Conservation (phyloP, 2,888 invertebrate genomes). For the Tiliacea citrago region DNA sequence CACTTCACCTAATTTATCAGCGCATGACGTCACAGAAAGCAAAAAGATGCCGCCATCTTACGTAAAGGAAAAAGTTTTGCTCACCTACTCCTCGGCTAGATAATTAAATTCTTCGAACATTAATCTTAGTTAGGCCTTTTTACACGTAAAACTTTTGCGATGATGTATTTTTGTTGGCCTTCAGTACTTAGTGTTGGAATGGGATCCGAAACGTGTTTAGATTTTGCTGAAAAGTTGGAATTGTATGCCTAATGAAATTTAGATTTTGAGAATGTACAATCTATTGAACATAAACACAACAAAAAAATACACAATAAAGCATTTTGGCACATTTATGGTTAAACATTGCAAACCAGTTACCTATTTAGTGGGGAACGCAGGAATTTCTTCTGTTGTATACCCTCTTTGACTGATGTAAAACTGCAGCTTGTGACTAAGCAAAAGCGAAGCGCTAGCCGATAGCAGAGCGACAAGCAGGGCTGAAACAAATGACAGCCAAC, state of each 20-base stretch:
- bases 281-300: too few species aligned
- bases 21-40: conserved; percentile 57
- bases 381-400: not conserved
- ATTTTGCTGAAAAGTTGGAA: conserved; percentile 41
- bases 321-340: not conserved
- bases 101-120: conserved; percentile 70
- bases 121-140: conserved; percentile 69
- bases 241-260: conserved; percentile 46
- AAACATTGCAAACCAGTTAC: not conserved
- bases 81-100: conserved; percentile 64
- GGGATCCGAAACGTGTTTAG: conserved; percentile 47
- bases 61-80: conserved; percentile 64
- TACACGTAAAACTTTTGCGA: conserved; percentile 65
- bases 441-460: too few species aligned
- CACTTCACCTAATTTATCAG: conserved; percentile 65
- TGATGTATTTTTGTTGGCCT: conserved; percentile 61
- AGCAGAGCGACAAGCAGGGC: not conserved
- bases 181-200: conserved; percentile 50
- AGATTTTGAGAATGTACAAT: conserved; percentile 24
- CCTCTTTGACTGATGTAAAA: not conserved
- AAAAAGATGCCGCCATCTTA: conserved; percentile 61
- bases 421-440: too few species aligned
- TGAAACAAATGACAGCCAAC: not conserved
- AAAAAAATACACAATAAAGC: too few species aligned
- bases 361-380: not conserved